Evolutionary conservation across 30 jellyfish, hydroid and myxozoan genomes (phyloP).

Genomic region (Cassiopea andromeda): DNA sequence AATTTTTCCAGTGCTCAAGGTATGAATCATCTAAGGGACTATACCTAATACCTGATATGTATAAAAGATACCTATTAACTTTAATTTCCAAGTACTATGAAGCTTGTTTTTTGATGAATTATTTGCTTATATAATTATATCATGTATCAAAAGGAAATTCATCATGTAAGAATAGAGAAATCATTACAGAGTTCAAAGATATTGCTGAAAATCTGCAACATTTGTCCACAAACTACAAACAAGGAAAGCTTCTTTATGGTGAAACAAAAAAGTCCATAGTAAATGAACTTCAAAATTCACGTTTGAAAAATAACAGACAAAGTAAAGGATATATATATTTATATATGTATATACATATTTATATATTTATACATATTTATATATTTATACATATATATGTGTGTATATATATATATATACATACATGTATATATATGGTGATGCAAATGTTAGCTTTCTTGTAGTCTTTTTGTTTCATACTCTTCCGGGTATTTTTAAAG

Average conservation of each 20-base stretch:
- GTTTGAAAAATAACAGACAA: background rate
- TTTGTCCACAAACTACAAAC: slow-evolving; percentile 1
- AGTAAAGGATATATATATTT: too few relatives aligned
- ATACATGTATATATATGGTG: too few relatives aligned
- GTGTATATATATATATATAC: too few relatives aligned
- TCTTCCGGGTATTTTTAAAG: too few relatives aligned
- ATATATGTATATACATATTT: too few relatives aligned
- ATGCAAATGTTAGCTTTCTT: too few relatives aligned
- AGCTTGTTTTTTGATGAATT: too few relatives aligned
- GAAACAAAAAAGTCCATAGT: background rate
- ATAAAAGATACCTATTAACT: too few relatives aligned
- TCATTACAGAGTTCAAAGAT: slow-evolving; percentile 8
- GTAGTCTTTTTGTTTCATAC: too few relatives aligned
- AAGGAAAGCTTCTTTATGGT: slow-evolving; percentile 13
- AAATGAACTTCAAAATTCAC: slow-evolving; percentile 32
- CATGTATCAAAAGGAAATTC: background rate
- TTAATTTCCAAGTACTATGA: too few relatives aligned
- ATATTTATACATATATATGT: too few relatives aligned
- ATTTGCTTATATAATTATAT: background rate
- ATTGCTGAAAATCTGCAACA: slow-evolving; percentile 9
- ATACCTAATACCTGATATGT: background rate
- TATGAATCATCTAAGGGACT: background rate
- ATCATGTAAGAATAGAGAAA: slow-evolving; percentile 13
- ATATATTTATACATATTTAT: too few relatives aligned
- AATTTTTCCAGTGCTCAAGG: background rate